Evolutionary conservation across 2,797 vertebrate species (phyloP).

Genomic region (Rhinoraja longicauda): DNA sequence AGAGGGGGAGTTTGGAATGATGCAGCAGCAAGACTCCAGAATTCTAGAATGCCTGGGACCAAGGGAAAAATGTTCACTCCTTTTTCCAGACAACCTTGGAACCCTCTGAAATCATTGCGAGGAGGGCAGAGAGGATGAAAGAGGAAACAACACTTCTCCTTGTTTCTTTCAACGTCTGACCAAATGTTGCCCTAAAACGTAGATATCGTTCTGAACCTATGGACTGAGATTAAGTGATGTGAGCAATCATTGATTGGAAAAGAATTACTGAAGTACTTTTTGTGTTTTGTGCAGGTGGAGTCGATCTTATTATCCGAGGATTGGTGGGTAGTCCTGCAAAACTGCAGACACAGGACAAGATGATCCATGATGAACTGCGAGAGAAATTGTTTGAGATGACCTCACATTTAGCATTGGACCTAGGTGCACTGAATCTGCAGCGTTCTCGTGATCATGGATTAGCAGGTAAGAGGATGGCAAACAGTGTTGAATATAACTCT

Average conservation of each 20-base stretch:
- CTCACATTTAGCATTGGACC: neutral
- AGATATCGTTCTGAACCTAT: neutral
- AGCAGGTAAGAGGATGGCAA: neutral
- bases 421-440: conserved; percentile 16
- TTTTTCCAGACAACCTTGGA: neutral
- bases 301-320: conserved; percentile 31
- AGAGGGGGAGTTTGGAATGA: neutral
- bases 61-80: neutral
- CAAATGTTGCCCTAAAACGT: too few species aligned
- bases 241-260: too few species aligned
- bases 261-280: neutral
- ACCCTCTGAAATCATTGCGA: neutral
- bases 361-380: conserved; percentile 24
- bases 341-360: neutral
- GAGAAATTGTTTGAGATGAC: conserved; percentile 30
- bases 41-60: neutral
- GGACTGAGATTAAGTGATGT: neutral
- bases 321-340: conserved; percentile 1
- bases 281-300: conserved; percentile 12
- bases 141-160: neutral
- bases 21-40: too few species aligned
- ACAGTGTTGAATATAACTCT: neutral
- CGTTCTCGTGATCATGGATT: conserved; percentile 36
- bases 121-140: neutral
- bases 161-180: neutral